A percentile compares a stretch with the other conserved stretches of the same genome.
These are phyloP conservation scores for Cosmorhoe ocellata DNA, from an alignment of 2,888 invertebrate species.

Conservation along the genomic window DNA sequence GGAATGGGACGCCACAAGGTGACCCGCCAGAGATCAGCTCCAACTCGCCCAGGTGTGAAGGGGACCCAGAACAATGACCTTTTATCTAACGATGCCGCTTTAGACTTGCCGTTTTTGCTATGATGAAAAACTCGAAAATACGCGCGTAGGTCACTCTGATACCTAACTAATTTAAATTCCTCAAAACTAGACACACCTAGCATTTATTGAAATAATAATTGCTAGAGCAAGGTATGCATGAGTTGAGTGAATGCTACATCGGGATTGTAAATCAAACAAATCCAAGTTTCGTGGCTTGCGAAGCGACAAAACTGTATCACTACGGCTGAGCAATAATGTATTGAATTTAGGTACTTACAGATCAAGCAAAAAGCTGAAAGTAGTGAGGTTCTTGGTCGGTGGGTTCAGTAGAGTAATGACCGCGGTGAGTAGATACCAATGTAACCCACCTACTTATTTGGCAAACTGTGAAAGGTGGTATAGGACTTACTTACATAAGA, in stretches of 20 bases:
- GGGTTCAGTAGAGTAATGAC: constrained; percentile 29
- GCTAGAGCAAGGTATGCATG: too few relatives aligned
- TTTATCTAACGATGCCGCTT: constrained; percentile 26
- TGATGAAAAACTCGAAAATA: constrained; percentile 9
- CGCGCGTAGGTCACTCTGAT: constrained; percentile 9
- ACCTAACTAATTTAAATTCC: constrained; percentile 9
- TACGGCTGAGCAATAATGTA: too few relatives aligned
- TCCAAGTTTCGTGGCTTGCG: too few relatives aligned
- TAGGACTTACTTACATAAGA: constrained; percentile 16
- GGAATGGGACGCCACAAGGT: constrained; percentile 42
- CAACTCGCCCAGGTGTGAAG: constrained; percentile 46
- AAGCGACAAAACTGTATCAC: too few relatives aligned
- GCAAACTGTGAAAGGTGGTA: constrained; percentile 26
- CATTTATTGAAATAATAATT: too few relatives aligned
- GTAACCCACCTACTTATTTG: constrained; percentile 21
- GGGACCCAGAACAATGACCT: constrained; percentile 45
- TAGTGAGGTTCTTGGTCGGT: not conserved
- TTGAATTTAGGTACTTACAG: too few relatives aligned
- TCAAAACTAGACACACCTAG: not conserved
- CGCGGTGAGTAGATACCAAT: constrained; percentile 17
- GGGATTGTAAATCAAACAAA: too few relatives aligned
- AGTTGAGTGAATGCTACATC: too few relatives aligned
- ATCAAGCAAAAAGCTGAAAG: too few relatives aligned
- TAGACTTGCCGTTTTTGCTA: constrained; percentile 24
- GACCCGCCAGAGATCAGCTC: constrained; percentile 38